phyloP scores from a whole-genome alignment of 2,888 invertebrate genomes.

The Trichopoda pennipes region DNA sequence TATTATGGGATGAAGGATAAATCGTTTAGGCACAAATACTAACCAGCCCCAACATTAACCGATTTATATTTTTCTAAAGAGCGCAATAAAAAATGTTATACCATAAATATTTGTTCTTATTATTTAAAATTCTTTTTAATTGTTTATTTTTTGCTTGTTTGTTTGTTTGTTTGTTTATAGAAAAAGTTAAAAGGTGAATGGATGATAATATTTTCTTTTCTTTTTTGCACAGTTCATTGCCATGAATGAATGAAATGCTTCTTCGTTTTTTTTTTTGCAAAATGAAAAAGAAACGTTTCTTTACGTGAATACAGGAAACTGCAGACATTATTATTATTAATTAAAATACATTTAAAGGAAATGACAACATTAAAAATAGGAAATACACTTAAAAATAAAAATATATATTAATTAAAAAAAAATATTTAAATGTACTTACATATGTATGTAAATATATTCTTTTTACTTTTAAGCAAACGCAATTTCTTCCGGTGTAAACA shows the following conservation, averaged over 20 bases:
- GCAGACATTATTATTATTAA: not conserved
- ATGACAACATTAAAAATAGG: not conserved
- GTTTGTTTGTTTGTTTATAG: not conserved
- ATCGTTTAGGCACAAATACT: not conserved
- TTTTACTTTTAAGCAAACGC: too few species aligned
- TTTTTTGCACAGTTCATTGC: constrained; percentile 37
- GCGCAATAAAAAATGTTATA: too few species aligned
- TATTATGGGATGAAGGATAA: too few species aligned
- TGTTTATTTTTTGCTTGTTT: too few species aligned
- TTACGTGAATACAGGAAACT: not conserved
- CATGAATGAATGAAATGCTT: constrained; percentile 3
- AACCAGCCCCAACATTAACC: not conserved
- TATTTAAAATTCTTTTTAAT: too few species aligned
- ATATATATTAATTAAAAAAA: too few species aligned
- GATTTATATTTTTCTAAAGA: too few species aligned
- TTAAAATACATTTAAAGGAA: not conserved
- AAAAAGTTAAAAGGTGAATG: not conserved
- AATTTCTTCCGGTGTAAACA: not conserved
- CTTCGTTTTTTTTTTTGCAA: not conserved
- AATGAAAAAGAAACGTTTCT: not conserved
- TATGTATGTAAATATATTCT: too few species aligned
- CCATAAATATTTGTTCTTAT: too few species aligned
- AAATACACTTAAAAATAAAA: not conserved
- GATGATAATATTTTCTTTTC: constrained; percentile 9
- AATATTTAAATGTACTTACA: too few species aligned